A percentile compares a stretch with the other conserved stretches of the same genome.
phyloP scores from a whole-genome alignment of 2,888 invertebrate genomes.

The Caenorhabditis drosophilae region DNA sequence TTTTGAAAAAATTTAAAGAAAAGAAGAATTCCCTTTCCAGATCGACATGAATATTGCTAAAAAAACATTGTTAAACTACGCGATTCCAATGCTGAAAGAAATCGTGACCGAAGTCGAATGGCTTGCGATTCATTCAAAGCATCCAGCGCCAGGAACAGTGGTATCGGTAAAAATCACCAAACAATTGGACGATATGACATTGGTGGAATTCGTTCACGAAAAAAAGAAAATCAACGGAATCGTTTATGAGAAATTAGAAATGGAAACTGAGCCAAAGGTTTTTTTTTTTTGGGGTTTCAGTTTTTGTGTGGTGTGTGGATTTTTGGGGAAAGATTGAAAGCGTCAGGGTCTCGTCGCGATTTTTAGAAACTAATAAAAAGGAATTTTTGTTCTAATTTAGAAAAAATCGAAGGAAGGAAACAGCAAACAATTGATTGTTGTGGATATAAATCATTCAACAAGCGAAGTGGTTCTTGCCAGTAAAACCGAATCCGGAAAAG shows the following conservation, averaged over 20 bases:
- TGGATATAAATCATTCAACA: conserved; percentile 30
- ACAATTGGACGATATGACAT: conserved; percentile 27
- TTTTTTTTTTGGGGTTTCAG: too few relatives aligned
- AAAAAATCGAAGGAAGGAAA: conserved; percentile 7
- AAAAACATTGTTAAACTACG: conserved; percentile 10
- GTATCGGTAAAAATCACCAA: conserved; percentile 21
- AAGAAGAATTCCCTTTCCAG: too few relatives aligned
- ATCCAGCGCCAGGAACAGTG: conserved; percentile 19
- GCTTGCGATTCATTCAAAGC: conserved; percentile 24
- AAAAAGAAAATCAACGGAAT: conserved; percentile 29
- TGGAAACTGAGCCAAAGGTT: too few relatives aligned
- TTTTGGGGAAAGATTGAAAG: too few relatives aligned
- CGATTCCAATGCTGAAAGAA: conserved; percentile 21
- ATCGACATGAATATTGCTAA: conserved; percentile 17
- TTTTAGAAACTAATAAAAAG: too few relatives aligned
- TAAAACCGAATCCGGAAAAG: background rate
- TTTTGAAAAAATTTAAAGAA: too few relatives aligned
- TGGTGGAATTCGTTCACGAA: conserved; percentile 26
- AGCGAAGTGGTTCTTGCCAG: conserved; percentile 31
- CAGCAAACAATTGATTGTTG: conserved; percentile 6
- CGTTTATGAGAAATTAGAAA: conserved; percentile 6
- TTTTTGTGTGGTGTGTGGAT: too few relatives aligned
- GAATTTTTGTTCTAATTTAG: too few relatives aligned
- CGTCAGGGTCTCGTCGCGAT: too few relatives aligned
- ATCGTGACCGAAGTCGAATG: conserved; percentile 30